A percentile compares a stretch with the other conserved stretches of the same genome.
Evolutionary conservation across 2,113 vertebrate species (phyloP).

Genomic region (Daubentonia madagascariensis): DNA sequence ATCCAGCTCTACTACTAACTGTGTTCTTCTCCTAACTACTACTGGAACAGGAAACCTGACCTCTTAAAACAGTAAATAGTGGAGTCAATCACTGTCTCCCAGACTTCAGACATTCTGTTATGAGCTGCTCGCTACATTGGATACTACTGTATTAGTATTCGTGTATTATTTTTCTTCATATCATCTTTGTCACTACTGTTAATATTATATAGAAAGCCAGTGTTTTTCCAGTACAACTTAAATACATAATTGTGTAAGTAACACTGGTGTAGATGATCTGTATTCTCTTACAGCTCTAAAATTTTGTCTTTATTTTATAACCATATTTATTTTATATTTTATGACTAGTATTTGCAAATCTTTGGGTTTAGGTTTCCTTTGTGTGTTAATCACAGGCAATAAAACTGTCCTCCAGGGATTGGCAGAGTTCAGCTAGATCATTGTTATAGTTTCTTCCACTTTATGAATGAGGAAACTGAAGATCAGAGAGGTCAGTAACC

Average conservation of each 20-base stretch:
- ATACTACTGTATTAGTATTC: neutral
- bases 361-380: constrained; percentile 31
- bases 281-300: neutral
- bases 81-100: neutral
- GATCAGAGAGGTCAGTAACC: constrained; percentile 25
- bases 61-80: neutral
- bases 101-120: neutral
- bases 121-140: neutral
- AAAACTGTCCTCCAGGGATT: constrained; percentile 3
- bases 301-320: constrained; percentile 49
- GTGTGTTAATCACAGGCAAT: constrained; percentile 14
- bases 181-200: constrained; percentile 12
- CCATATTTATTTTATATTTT: neutral
- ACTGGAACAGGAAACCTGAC: neutral
- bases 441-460: neutral
- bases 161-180: neutral
- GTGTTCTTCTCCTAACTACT: neutral
- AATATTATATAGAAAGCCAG: neutral
- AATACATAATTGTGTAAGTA: neutral
- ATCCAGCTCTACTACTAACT: neutral
- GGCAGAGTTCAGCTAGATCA: neutral
- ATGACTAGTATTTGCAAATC: neutral
- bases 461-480: constrained; percentile 25
- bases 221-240: neutral
- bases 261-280: neutral